A percentile compares a stretch with the other conserved stretches of the same genome.
Conservation (phyloP, 1,140 invertebrate species). For the Camponotus pennsylvanicus region DNA sequence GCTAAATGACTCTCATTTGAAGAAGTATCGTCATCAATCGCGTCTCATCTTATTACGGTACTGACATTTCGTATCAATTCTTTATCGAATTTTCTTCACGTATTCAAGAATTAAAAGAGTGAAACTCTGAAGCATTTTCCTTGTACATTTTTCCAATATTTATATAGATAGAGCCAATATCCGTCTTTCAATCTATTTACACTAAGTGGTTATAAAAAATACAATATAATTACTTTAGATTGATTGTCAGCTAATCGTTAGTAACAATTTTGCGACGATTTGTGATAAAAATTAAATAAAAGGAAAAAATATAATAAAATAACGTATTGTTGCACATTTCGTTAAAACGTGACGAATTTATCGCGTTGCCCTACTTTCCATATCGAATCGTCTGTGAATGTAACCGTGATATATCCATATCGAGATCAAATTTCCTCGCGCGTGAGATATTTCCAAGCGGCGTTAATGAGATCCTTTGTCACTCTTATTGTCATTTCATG, state of each 20-base stretch:
- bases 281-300: neutral
- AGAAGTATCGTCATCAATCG: conserved; percentile 15
- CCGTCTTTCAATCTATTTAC: neutral
- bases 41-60: neutral
- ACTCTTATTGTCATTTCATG: conserved; percentile 44
- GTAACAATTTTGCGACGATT: no score
- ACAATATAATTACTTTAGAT: neutral
- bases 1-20: conserved; percentile 2
- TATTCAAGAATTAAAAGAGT: neutral
- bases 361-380: neutral
- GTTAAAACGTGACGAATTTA: neutral
- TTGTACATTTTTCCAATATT: neutral
- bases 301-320: neutral
- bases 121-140: neutral
- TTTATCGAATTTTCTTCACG: neutral
- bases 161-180: neutral
- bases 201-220: neutral
- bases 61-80: neutral
- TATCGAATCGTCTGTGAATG: conserved; percentile 5
- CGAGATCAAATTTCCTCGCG: conserved; percentile 43
- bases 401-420: conserved; percentile 34
- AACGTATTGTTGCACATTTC: neutral
- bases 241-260: neutral
- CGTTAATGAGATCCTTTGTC: conserved; percentile 57
- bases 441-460: conserved; percentile 1